These are phyloP conservation scores for Pectinophora gossypiella DNA, from an alignment of 1,140 invertebrate species.

Conservation along the genomic window DNA sequence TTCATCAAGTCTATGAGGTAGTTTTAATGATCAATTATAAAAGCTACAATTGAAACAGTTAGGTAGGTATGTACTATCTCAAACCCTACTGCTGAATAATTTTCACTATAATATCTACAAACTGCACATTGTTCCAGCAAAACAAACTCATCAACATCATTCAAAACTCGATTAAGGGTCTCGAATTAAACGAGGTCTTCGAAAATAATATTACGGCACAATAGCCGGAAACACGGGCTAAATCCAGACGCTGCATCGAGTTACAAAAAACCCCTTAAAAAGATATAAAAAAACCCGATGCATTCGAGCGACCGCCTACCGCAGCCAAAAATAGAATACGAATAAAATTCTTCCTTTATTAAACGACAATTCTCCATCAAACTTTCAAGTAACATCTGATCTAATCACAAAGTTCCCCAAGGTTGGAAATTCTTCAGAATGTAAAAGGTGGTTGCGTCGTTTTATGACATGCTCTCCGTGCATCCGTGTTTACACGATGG, in stretches of 20 bases:
- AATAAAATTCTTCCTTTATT: slow-evolving; percentile 6
- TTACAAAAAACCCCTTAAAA: slow-evolving; percentile 49
- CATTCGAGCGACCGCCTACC: slow-evolving; percentile 66
- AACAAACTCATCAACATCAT: too few relatives aligned
- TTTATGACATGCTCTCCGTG: too few relatives aligned
- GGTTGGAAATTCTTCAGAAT: neutral
- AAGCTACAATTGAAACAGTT: too few relatives aligned
- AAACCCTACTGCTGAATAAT: too few relatives aligned
- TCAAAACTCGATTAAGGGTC: too few relatives aligned
- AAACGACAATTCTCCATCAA: neutral
- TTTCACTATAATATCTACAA: too few relatives aligned
- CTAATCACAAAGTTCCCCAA: neutral
- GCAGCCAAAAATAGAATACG: slow-evolving; percentile 65
- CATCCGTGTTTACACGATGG: slow-evolving; percentile 50
- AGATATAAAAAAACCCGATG: slow-evolving; percentile 48
- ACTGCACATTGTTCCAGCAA: too few relatives aligned
- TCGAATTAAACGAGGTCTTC: too few relatives aligned
- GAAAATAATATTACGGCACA: slow-evolving; percentile 41
- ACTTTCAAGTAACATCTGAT: neutral
- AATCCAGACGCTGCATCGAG: slow-evolving; percentile 44
- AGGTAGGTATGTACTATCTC: too few relatives aligned
- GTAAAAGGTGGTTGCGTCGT: slow-evolving; percentile 1
- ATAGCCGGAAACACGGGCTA: slow-evolving; percentile 60
- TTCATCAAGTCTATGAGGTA: too few relatives aligned
- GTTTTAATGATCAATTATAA: too few relatives aligned